Evolutionary conservation across 1,140 invertebrate species (phyloP).

Genomic region (Pseudomyrmex gracilis): DNA sequence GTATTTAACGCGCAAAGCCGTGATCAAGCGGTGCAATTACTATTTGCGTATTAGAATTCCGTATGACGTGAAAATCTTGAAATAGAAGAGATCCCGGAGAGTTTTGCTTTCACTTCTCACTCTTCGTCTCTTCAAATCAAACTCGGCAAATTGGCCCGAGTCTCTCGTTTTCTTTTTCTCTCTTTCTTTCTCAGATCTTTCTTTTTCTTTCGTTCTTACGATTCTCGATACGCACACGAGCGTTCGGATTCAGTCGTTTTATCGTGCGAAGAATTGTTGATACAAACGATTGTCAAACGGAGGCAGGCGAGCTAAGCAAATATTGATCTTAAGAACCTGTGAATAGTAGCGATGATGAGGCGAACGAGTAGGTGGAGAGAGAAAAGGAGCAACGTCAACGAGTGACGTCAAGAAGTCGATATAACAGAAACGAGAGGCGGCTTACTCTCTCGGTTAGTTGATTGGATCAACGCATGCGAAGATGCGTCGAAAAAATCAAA

Average conservation of each 20-base stretch:
- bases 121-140: slow-evolving; percentile 22
- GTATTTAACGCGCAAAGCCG: background rate
- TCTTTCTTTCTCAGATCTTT: slow-evolving; percentile 31
- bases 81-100: background rate
- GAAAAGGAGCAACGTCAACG: slow-evolving; percentile 39
- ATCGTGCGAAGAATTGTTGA: slow-evolving; percentile 56
- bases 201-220: slow-evolving; percentile 28
- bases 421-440: slow-evolving; percentile 39
- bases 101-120: slow-evolving; percentile 50
- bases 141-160: slow-evolving; percentile 38
- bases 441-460: slow-evolving; percentile 13
- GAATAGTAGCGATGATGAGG: slow-evolving; percentile 62
- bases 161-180: too few species aligned
- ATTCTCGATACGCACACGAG: slow-evolving; percentile 13
- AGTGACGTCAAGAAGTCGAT: slow-evolving; percentile 35
- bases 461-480: slow-evolving; percentile 49
- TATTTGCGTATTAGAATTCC: background rate
- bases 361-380: slow-evolving; percentile 43
- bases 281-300: slow-evolving; percentile 64
- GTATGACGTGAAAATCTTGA: slow-evolving; percentile 43
- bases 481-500: slow-evolving; percentile 35
- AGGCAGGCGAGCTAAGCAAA: slow-evolving; percentile 59
- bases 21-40: slow-evolving; percentile 5
- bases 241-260: slow-evolving; percentile 37
- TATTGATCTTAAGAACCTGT: slow-evolving; percentile 53